These are phyloP conservation scores for Esox lucius DNA, from an alignment of 2,797 vertebrate genomes.

Conservation along the genomic window DNA sequence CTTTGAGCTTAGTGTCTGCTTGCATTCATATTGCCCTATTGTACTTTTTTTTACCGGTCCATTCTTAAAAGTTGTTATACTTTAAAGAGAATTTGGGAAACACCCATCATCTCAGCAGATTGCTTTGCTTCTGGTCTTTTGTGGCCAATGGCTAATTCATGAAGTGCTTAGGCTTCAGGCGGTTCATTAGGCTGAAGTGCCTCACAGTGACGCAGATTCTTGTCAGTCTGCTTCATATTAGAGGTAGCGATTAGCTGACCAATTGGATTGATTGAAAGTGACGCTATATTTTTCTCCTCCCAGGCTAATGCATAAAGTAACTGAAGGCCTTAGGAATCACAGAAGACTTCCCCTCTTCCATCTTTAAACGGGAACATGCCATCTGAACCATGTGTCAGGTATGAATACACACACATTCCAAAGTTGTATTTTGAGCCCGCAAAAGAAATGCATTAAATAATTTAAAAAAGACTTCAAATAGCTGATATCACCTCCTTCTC, in stretches of 20 bases:
- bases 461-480: too few species aligned
- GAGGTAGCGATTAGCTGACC: constrained; percentile 34
- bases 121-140: background rate
- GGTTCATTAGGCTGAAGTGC: constrained; percentile 19
- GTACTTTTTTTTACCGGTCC: too few species aligned
- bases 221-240: background rate
- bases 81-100: too few species aligned
- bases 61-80: too few species aligned
- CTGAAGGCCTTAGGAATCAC: constrained; percentile 59
- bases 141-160: constrained; percentile 44
- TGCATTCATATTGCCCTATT: constrained; percentile 25
- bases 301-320: constrained; percentile 69
- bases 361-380: constrained; percentile 81
- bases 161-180: constrained; percentile 38
- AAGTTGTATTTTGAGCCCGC: too few species aligned
- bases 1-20: constrained; percentile 51
- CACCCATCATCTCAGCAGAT: background rate
- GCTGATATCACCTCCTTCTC: too few species aligned
- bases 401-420: constrained; percentile 37
- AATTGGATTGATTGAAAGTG: constrained; percentile 45
- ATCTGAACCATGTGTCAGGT: constrained; percentile 91
- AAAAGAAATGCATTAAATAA: too few species aligned
- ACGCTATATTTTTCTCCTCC: constrained; percentile 48
- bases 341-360: constrained; percentile 36
- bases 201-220: background rate